phyloP scores from a whole-genome alignment of 2,113 vertebrate species.

The Ariopsis seemanni region DNA sequence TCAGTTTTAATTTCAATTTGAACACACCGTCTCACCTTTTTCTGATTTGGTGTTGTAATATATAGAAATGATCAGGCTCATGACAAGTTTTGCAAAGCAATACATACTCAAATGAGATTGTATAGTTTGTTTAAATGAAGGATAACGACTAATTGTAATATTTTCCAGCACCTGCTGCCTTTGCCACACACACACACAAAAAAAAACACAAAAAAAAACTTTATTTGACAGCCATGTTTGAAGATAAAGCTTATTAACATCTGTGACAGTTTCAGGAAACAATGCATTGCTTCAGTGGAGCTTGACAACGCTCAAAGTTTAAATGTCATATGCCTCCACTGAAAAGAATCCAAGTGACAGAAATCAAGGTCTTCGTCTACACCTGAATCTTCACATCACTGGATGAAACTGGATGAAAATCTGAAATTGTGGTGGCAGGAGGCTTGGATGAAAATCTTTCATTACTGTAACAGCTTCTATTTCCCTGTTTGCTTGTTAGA shows the following conservation, averaged over 20 bases:
- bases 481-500: slow-evolving; percentile 50
- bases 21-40: too few species aligned
- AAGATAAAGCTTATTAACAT: slow-evolving; percentile 1
- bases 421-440: slow-evolving; percentile 11
- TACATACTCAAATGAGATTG: background rate
- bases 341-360: slow-evolving; percentile 6
- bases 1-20: too few species aligned
- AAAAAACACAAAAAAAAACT: background rate
- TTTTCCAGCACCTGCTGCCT: slow-evolving; percentile 3
- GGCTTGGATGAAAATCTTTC: slow-evolving; percentile 9
- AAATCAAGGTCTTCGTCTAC: slow-evolving; percentile 16
- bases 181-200: background rate
- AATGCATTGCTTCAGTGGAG: slow-evolving; percentile 27
- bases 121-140: background rate
- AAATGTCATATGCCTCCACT: slow-evolving; percentile 19
- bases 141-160: background rate
- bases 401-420: background rate
- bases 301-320: background rate
- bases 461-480: slow-evolving; percentile 36
- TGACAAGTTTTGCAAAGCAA: background rate
- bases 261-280: slow-evolving; percentile 4
- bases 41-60: too few species aligned
- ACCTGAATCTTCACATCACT: background rate
- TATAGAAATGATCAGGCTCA: background rate
- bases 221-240: slow-evolving; percentile 3